Evolutionary conservation across 2,797 vertebrate genomes (phyloP).

Genomic region (Typhlichthys subterraneus): DNA sequence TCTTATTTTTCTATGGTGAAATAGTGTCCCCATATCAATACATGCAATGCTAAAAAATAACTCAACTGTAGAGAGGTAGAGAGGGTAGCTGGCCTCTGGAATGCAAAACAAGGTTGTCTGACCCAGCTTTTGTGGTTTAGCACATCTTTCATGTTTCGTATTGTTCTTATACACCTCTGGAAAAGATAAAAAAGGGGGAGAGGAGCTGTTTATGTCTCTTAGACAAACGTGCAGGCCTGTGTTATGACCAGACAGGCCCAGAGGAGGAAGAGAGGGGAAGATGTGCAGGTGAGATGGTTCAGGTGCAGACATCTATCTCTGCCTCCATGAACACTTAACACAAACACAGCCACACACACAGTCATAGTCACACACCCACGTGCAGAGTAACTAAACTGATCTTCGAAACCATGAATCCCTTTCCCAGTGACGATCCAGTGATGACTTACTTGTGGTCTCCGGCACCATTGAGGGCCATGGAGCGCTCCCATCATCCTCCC

Average conservation of each 20-base stretch:
- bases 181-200: constrained; percentile 57
- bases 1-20: neutral
- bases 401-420: constrained; percentile 3
- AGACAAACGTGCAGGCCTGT: constrained; percentile 55
- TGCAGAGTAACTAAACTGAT: constrained; percentile 19
- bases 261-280: constrained; percentile 33
- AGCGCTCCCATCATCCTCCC: constrained; percentile 80
- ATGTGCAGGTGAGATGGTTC: constrained; percentile 59
- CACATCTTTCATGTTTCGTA: constrained; percentile 51
- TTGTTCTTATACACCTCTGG: constrained; percentile 51
- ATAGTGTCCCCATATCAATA: constrained; percentile 14
- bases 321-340: constrained; percentile 3
- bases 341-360: constrained; percentile 4
- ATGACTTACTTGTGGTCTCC: constrained; percentile 68
- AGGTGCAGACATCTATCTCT: constrained; percentile 21
- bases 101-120: constrained; percentile 41
- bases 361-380: neutral
- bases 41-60: constrained; percentile 20
- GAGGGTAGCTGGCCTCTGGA: constrained; percentile 13
- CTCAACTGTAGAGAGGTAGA: neutral
- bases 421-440: constrained; percentile 10
- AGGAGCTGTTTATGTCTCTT: constrained; percentile 64
- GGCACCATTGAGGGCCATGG: constrained; percentile 49
- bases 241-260: constrained; percentile 61
- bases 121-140: constrained; percentile 46